Evolutionary conservation across 2,797 vertebrate genomes (phyloP).

Genomic region (Liparis tanakae): DNA sequence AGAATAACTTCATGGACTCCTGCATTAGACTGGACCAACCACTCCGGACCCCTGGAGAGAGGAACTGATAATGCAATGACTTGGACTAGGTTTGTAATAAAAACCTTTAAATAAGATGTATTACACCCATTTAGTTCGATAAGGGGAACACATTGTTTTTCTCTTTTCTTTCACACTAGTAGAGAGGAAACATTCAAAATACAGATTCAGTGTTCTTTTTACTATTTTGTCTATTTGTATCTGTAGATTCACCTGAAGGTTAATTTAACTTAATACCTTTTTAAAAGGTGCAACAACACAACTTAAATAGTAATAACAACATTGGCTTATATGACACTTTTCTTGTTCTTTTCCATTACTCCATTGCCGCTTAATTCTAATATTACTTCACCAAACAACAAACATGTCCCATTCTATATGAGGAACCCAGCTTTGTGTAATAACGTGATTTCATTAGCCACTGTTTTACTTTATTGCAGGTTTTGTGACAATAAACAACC

Average conservation of each 20-base stretch:
- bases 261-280: neutral
- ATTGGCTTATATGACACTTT: neutral
- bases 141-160: neutral
- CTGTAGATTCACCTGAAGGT: neutral
- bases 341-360: neutral
- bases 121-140: neutral
- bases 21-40: neutral
- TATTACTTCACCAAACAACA: neutral
- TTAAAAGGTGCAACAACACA: neutral
- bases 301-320: neutral
- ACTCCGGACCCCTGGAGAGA: too few relatives aligned
- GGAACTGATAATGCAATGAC: neutral
- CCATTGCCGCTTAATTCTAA: neutral
- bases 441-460: neutral
- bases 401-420: neutral
- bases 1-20: neutral
- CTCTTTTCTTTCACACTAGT: neutral
- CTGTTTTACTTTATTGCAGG: neutral
- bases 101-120: neutral
- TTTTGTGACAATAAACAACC: neutral
- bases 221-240: neutral
- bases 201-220: neutral
- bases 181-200: neutral
- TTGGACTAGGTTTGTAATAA: neutral
- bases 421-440: neutral